Evolutionary conservation across 1,140 invertebrate species (phyloP), one percentile per base, ranked within the genome.

Genomic region (Leptinotarsa defecta): DNA sequence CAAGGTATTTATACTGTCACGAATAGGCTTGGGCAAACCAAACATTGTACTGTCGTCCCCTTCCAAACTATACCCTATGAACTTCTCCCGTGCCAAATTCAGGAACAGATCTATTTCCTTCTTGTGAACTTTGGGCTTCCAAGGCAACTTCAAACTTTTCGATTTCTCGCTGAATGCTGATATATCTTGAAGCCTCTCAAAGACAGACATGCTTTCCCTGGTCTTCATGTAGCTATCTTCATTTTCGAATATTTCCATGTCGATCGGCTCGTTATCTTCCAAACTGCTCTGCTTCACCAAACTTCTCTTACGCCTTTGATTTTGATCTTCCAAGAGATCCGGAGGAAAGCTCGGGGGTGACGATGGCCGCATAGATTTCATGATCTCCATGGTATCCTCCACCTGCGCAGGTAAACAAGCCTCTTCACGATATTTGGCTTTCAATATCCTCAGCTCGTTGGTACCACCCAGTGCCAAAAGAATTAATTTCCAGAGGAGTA

Each of bases 401-500:
- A 93, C 92, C 68, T 93, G 86, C 24, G 91, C 91, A 57, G 92
- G 87, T 73, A 99, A 88, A 8, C 91, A 91, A 81, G 91, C 89
- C 77, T 92, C 89, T 78, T 90, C 87, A 13, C 96, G 87, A 78
- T 95, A 83, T 63, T 84, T 81, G 17, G 69, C 74, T 76, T 85
- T 85, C 62, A 84, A 48, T 88, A 77, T 94, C 96, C 78, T 82
- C 2, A 98, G 86, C 43, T 92, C 91, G 74, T 93, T 91, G 75
- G 95, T 95, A 13, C 97, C 97, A 27, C 97, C 97, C 20, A 99
- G 87, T 11, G 95, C 94, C 2, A 97, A 89, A 68, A 99, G 87
- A 64, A 98, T 91, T 3, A 96, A 90, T 88, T 99, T 99, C 98
- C 98, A 99, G 13, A 99, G 84, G 2, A 99, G 86, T n/a, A 99